Evolutionary conservation across 1,140 invertebrate species (phyloP).

Genomic region (Nixonia krombeini): DNA sequence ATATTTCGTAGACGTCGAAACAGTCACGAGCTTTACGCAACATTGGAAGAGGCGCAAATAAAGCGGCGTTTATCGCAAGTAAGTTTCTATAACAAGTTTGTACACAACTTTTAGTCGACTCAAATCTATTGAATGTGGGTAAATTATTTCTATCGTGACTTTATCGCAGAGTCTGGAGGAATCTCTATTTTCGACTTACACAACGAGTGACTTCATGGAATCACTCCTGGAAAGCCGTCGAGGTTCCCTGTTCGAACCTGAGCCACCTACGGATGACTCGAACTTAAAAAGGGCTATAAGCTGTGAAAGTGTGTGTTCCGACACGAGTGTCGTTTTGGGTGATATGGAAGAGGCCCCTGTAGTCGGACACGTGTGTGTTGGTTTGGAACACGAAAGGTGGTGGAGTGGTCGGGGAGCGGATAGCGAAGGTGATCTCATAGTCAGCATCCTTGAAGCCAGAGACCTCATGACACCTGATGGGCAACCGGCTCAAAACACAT

Average conservation of each 20-base stretch:
- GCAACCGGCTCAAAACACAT: slow-evolving; percentile 79
- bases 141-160: no score
- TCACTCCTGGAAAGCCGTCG: slow-evolving; percentile 48
- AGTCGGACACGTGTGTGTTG: slow-evolving; percentile 83
- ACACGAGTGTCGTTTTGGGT: slow-evolving; percentile 81
- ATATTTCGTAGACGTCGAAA: slow-evolving; percentile 55
- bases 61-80: slow-evolving; percentile 61
- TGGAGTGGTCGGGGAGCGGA: slow-evolving; percentile 68
- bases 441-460: slow-evolving; percentile 83
- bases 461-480: slow-evolving; percentile 78
- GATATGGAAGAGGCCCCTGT: slow-evolving; percentile 80
- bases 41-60: slow-evolving; percentile 59
- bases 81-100: slow-evolving; percentile 15
- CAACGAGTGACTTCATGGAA: slow-evolving; percentile 47
- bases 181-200: slow-evolving; percentile 34
- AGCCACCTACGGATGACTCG: slow-evolving; percentile 59
- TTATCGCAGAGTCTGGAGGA: slow-evolving; percentile 53
- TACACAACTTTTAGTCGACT: no score
- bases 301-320: slow-evolving; percentile 87
- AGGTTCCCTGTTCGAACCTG: slow-evolving; percentile 57
- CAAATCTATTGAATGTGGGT: no score
- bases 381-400: slow-evolving; percentile 84
- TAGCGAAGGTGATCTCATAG: slow-evolving; percentile 79
- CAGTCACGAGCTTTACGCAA: slow-evolving; percentile 59
- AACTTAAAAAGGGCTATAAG: slow-evolving; percentile 79